phyloP scores from a whole-genome alignment of 1,140 invertebrate species.

The Caenorhabditis brenneri region DNA sequence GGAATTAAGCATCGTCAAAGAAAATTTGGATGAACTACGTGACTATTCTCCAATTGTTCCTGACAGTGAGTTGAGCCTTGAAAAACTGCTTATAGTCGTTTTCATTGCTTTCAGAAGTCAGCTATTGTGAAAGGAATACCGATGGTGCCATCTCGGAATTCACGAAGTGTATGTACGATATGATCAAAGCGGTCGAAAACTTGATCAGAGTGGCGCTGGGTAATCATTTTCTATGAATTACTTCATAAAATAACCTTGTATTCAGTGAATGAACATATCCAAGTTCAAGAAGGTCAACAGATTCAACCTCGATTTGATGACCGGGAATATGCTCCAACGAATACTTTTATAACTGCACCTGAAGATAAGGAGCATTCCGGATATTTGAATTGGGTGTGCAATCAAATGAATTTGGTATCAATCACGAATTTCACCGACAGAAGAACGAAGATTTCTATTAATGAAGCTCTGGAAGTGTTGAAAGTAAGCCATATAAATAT shows the following conservation, averaged over 20 bases:
- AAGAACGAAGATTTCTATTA: background rate
- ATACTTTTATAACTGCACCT: background rate
- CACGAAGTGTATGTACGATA: background rate
- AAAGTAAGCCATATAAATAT: background rate
- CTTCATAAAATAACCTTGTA: background rate
- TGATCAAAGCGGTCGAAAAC: background rate
- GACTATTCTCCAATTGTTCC: slow-evolving; percentile 14
- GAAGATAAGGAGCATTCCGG: background rate
- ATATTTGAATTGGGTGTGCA: slow-evolving; percentile 13
- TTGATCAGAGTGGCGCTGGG: background rate
- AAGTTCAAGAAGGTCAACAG: background rate
- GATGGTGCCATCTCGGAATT: background rate
- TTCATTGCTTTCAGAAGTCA: background rate
- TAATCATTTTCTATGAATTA: background rate
- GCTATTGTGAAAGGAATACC: background rate
- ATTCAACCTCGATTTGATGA: background rate
- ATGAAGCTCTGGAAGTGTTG: background rate
- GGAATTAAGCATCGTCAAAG: background rate
- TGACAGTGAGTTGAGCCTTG: background rate
- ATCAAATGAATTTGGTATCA: background rate
- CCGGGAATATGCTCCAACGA: background rate
- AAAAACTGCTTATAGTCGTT: background rate
- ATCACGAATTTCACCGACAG: background rate
- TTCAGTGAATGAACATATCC: background rate
- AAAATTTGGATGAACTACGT: background rate